Evolutionary conservation across 1,140 invertebrate species (phyloP), one percentile per base, ranked within the genome.

Genomic region (Pemphigus obesinymphae): DNA sequence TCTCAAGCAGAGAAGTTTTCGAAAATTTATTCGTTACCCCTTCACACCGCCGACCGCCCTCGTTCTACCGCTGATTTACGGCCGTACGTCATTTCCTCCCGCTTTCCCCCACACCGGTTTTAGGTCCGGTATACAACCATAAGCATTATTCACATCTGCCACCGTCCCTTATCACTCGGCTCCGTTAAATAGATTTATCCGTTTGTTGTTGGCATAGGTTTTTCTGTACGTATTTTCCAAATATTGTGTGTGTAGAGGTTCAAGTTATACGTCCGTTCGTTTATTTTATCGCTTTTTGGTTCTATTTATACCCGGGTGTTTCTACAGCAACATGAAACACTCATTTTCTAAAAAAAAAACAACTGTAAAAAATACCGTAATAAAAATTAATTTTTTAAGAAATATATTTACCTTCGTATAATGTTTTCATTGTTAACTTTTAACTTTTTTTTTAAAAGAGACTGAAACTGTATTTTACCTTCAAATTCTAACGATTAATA

Each of bases 81-180:
- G 7, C 11, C 5, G 72, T 31, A 1, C 48, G 50, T 76, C 20
- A n/a, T n/a, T 40, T 70, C 13, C 20, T 23, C 48, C 31, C 29
- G n/a, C 20, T n/a, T n/a, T n/a, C 29, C 23, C 48, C 31, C 50
- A 37, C n/a, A 17, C 31, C n/a, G 17, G 50, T n/a, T 55, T 31
- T 26, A 58, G 45, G 20, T 23, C 48, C 26, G 29, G 17, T 31
- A n/a, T n/a, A 37, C 48, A 4, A 34, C 75, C 75, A 40, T 40
- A n/a, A 78, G 34, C 75, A 78, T 78, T 78, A 78, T 80, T 63
- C 40, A 80, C 76, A 80, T 78, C 76, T 61, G 55, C 55, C 37
- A 13, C 75, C 55, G 17, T 29, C 76, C 76, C 76, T 80, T 80
- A 80, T 80, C 76, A 80, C 76, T 80, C 37, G 45, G 26, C 45